These are phyloP conservation scores for Rhagologus leucostigma DNA, from an alignment of 2,113 vertebrate species.

Conservation along the genomic window DNA sequence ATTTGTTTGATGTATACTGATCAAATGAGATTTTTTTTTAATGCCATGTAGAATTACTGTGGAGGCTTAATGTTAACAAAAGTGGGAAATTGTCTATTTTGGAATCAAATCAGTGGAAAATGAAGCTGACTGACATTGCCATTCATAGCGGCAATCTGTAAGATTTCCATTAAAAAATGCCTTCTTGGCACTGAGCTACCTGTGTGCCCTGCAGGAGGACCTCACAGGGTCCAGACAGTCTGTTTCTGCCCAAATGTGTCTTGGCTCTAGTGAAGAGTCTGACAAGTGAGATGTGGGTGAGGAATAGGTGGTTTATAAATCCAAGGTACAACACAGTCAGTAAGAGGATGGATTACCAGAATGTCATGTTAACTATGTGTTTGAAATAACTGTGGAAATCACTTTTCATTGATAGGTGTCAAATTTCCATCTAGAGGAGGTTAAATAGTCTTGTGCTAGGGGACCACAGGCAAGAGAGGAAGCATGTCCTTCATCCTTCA, in stretches of 20 bases:
- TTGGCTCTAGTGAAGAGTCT: not conserved
- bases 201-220: not conserved
- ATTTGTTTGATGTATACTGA: not conserved
- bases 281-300: not conserved
- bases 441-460: not conserved
- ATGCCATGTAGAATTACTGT: not conserved
- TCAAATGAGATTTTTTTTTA: slow-evolving; percentile 5
- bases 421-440: not conserved
- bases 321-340: not conserved
- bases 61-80: not conserved
- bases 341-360: not conserved
- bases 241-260: not conserved
- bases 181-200: not conserved
- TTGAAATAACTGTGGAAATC: not conserved
- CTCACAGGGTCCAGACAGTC: not conserved
- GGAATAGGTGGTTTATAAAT: not conserved
- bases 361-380: not conserved
- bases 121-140: not conserved
- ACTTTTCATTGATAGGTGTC: not conserved
- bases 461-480: not conserved
- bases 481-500: not conserved
- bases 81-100: not conserved
- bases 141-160: not conserved
- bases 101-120: not conserved
- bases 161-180: not conserved